Percentiles rank a stretch among this genome's conserved stretches.
phyloP scores from a whole-genome alignment of 2,888 invertebrate genomes.

The Pteria penguin region DNA sequence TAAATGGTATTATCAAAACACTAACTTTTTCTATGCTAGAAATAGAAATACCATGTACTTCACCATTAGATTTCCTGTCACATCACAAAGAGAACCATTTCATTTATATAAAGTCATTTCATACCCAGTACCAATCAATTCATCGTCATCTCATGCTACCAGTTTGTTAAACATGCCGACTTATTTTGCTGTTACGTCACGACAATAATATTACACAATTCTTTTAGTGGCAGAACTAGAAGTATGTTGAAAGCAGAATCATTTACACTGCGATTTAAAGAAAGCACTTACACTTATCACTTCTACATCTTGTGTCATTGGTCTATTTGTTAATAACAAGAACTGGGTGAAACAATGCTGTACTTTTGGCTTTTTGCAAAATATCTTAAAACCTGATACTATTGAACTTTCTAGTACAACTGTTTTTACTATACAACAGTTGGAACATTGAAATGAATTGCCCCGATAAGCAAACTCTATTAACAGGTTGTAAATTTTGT shows the following conservation, averaged over 20 bases:
- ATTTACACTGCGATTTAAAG: conserved; percentile 18
- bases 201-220: too few relatives aligned
- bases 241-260: too few relatives aligned
- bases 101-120: conserved; percentile 37
- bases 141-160: conserved; percentile 46
- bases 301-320: conserved; percentile 1
- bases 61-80: conserved; percentile 30
- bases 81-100: too few relatives aligned
- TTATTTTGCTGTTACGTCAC: conserved; percentile 35
- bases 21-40: too few relatives aligned
- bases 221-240: too few relatives aligned
- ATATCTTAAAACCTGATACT: conserved; percentile 4
- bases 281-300: conserved; percentile 12
- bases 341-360: neutral
- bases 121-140: conserved; percentile 43
- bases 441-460: conserved; percentile 23
- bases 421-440: conserved; percentile 25
- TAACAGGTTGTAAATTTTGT: conserved; percentile 28
- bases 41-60: too few relatives aligned
- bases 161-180: conserved; percentile 40
- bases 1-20: too few relatives aligned
- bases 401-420: conserved; percentile 23
- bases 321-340: conserved; percentile 19
- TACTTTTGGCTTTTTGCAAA: conserved; percentile 18
- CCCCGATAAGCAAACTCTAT: too few relatives aligned